Percentiles rank a stretch among this genome's conserved stretches.
These are phyloP conservation scores for Carterocephalus palaemon DNA, from an alignment of 2,888 invertebrate species.

Conservation along the genomic window DNA sequence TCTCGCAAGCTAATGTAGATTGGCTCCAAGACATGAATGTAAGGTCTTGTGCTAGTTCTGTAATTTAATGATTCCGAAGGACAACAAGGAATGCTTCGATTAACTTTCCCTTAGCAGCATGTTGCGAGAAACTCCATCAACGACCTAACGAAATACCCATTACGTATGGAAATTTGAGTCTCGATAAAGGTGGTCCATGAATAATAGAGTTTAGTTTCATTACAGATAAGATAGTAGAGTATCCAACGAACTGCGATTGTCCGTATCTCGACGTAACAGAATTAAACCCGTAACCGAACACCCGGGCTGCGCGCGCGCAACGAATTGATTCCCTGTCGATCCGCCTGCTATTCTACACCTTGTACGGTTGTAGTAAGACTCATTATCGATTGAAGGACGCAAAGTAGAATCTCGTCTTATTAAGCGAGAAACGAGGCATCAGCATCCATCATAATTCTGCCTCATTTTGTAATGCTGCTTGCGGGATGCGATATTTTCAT, in stretches of 20 bases:
- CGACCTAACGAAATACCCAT: slow-evolving; percentile 6
- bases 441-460: slow-evolving; percentile 77
- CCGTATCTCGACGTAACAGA: slow-evolving; percentile 38
- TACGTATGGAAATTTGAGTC: slow-evolving; percentile 21
- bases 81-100: too few relatives aligned
- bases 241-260: slow-evolving; percentile 30
- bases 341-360: slow-evolving; percentile 14
- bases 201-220: slow-evolving; percentile 24
- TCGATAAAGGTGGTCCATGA: slow-evolving; percentile 25
- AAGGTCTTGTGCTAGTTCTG: too few relatives aligned
- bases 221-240: slow-evolving; percentile 16
- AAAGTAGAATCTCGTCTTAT: slow-evolving; percentile 61
- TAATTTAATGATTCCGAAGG: too few relatives aligned
- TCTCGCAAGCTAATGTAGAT: too few relatives aligned
- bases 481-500: slow-evolving; percentile 62
- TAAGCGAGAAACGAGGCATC: slow-evolving; percentile 69
- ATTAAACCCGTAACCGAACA: slow-evolving; percentile 55
- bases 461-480: slow-evolving; percentile 70
- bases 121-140: too few relatives aligned
- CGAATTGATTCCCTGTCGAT: slow-evolving; percentile 44
- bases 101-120: too few relatives aligned
- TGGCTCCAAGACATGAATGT: too few relatives aligned
- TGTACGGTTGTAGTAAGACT: slow-evolving; percentile 32
- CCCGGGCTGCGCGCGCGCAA: slow-evolving; percentile 41
- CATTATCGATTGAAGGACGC: slow-evolving; percentile 31